Base-by-base conservation (phyloP, 2,888 invertebrate species). In the Lissonota sp. region DNA sequence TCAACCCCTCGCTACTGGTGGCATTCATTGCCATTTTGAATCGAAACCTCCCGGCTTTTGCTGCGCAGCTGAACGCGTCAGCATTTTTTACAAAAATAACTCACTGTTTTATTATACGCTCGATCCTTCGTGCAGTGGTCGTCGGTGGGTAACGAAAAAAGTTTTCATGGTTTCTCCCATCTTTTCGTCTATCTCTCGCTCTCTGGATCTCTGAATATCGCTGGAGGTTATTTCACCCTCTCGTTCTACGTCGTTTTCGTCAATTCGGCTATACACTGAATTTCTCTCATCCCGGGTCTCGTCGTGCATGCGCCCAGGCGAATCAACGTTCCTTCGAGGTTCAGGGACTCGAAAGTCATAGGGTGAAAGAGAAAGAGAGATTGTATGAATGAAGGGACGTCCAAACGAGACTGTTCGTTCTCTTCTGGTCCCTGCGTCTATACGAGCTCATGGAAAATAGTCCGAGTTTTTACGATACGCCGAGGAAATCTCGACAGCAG, bases 401-500 rank as follows among this genome's bases (percentile, higher is more conserved):
- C 63, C 63, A 69, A 79, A 73, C 69, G 63, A 79, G 73, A 53
- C 57, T 39, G 12, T 55, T 26, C 44, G n/a, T 12, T 37, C 73
- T 37, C 44, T 39, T 10, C 46, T 46, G 60, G 49, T 53, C 42
- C 5, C 46, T 12, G 12, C 26, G 58, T 51, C 40, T 66, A 58
- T 77, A 57, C 37, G 6, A 10, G 40, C 14, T 14, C 40, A 49
- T 40, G 51, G 63, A 63, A 73, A 73, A 67, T 67, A 40, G 63
- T 74, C 66, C 37, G 69, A 69, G 79, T 84, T 76, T 87, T 87
- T 86, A 87, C 84, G 85, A 85, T 79, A 77, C 85, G 74, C 82
- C 78, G 80, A 86, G 86, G 87, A 86, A 87, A 86, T 86, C 87
- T 85, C 79, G 76, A 74, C 72, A 80, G 58, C 74, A 80, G 67